Percentiles rank a stretch among this genome's conserved stretches.
Evolutionary conservation across 1,140 invertebrate genomes (phyloP).

Genomic region (Caligus rogercresseyi): DNA sequence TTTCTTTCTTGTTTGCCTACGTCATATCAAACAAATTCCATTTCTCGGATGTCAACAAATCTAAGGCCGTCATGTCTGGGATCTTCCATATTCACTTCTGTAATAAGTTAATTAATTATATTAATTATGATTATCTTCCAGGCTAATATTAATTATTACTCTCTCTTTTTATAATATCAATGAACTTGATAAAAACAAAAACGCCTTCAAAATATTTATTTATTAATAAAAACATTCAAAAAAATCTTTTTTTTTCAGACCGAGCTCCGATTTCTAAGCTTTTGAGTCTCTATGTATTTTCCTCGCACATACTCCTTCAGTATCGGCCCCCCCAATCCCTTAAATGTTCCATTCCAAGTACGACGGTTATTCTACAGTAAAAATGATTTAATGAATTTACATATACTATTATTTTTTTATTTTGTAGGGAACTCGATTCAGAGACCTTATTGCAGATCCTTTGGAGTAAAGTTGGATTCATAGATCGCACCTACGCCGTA

Average conservation of each 20-base stretch:
- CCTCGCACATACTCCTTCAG: neutral
- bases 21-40: neutral
- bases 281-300: neutral
- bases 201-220: no score
- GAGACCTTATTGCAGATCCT: neutral
- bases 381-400: neutral
- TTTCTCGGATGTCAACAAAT: neutral
- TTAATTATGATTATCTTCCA: neutral
- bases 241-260: neutral
- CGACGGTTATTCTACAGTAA: neutral
- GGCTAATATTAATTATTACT: neutral
- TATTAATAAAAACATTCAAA: no score
- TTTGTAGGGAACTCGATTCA: neutral
- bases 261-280: neutral
- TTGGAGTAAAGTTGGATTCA: neutral
- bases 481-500: neutral
- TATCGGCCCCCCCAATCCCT: neutral
- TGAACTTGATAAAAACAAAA: no score
- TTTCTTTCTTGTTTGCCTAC: no score
- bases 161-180: no score
- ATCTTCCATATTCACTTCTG: neutral
- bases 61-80: neutral
- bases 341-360: neutral
- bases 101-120: neutral
- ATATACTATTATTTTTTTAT: neutral